These are phyloP conservation scores for Pristionchus entomophagus DNA, from an alignment of 2,888 invertebrate species.

Conservation along the genomic window DNA sequence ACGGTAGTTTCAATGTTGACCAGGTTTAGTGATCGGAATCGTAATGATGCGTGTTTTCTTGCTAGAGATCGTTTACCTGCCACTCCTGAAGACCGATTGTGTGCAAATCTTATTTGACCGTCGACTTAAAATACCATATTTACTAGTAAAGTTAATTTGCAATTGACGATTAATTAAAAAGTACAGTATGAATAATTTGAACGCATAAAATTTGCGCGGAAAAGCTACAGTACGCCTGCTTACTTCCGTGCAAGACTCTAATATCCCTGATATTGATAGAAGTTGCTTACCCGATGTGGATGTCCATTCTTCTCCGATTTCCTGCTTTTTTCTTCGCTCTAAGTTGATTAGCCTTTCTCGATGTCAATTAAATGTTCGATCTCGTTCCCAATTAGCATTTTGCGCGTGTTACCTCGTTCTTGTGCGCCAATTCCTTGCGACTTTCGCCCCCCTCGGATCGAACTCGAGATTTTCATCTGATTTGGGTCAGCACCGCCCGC, in stretches of 20 bases:
- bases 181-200: background rate
- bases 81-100: too few species aligned
- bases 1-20: too few species aligned
- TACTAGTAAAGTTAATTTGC: too few species aligned
- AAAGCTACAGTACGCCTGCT: background rate
- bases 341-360: background rate
- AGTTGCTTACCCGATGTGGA: background rate
- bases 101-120: too few species aligned
- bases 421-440: constrained; percentile 32
- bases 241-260: too few species aligned
- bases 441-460: background rate
- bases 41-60: too few species aligned
- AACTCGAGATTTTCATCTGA: constrained; percentile 41
- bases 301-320: background rate
- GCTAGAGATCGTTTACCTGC: too few species aligned
- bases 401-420: constrained; percentile 21
- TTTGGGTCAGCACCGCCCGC: constrained; percentile 30
- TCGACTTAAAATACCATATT: too few species aligned
- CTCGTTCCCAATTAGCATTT: constrained; percentile 29
- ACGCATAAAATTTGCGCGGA: background rate
- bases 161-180: background rate
- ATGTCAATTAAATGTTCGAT: constrained; percentile 39
- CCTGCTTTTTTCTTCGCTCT: background rate
- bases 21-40: too few species aligned
- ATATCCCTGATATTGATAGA: background rate